Conservation (phyloP, 1,140 invertebrate genomes). For the Macrobrachium rosenbergii region DNA sequence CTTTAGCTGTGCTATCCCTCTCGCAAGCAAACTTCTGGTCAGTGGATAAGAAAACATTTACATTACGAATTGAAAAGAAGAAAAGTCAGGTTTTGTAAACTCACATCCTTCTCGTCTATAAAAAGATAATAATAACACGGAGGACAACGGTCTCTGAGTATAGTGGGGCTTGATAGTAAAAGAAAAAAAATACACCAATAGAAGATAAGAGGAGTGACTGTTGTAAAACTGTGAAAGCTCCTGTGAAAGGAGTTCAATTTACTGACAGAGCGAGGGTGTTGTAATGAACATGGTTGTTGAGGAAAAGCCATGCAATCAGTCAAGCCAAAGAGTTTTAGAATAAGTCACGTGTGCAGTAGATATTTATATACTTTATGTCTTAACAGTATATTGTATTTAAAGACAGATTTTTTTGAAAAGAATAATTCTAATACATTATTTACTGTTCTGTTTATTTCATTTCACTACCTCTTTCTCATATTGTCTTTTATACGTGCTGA, state of each 20-base stretch:
- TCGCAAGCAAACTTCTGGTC: too few species aligned
- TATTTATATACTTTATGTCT: constrained; percentile 40
- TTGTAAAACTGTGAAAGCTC: background rate
- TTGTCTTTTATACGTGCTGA: background rate
- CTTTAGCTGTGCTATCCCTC: too few species aligned
- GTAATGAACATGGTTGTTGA: background rate
- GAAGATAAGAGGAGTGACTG: too few species aligned
- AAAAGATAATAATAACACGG: too few species aligned
- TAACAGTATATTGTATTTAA: constrained; percentile 29
- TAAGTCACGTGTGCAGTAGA: constrained; percentile 28
- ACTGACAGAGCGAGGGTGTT: background rate
- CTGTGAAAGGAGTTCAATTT: too few species aligned
- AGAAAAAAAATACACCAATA: too few species aligned
- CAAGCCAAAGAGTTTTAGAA: constrained; percentile 45
- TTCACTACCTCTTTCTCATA: background rate
- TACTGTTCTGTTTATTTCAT: constrained; percentile 10
- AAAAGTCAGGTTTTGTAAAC: too few species aligned
- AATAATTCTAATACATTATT: constrained; percentile 42
- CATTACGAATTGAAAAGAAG: too few species aligned
- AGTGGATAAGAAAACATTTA: too few species aligned
- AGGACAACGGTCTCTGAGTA: too few species aligned
- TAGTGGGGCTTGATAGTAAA: too few species aligned
- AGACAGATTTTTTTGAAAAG: constrained; percentile 7
- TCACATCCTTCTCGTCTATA: too few species aligned
- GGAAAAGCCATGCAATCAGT: constrained; percentile 4